Evolutionary conservation across 1,140 invertebrate species (phyloP).

Genomic region (Achatina immaculata): DNA sequence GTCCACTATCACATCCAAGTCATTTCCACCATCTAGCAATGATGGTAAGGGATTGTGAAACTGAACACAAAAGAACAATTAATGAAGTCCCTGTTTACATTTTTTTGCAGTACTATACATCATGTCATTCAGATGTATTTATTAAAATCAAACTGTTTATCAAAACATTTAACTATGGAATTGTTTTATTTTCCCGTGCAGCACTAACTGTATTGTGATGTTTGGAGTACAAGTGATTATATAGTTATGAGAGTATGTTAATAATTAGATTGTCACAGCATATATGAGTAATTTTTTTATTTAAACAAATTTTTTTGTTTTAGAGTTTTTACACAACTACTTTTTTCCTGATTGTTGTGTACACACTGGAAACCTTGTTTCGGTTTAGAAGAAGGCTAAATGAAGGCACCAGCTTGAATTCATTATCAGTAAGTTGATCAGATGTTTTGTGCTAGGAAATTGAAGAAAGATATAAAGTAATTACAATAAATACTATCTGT

Average conservation of each 20-base stretch:
- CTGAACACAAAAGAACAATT: no score
- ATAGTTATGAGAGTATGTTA: not conserved
- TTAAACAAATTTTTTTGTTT: not conserved
- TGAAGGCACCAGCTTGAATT: slow-evolving; percentile 7
- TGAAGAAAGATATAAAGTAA: not conserved
- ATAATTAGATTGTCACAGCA: not conserved
- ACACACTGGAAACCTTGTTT: slow-evolving; percentile 28
- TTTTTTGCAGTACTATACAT: not conserved
- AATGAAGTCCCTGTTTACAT: no score
- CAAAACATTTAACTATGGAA: not conserved
- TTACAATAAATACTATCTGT: not conserved
- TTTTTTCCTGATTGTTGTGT: slow-evolving; percentile 23
- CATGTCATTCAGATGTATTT: not conserved
- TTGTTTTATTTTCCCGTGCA: not conserved
- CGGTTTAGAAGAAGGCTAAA: slow-evolving; percentile 22
- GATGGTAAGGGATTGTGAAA: no score
- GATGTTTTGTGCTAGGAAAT: not conserved
- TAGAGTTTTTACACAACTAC: slow-evolving; percentile 31
- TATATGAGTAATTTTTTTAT: not conserved
- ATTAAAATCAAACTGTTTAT: not conserved
- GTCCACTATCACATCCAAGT: no score
- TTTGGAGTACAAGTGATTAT: not conserved
- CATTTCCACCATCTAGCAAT: no score
- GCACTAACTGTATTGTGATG: not conserved
- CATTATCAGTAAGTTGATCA: not conserved